Percentiles rank a stretch among this genome's conserved stretches.
Conservation (phyloP, 2,797 vertebrate species). For the Catharus ustulatus region DNA sequence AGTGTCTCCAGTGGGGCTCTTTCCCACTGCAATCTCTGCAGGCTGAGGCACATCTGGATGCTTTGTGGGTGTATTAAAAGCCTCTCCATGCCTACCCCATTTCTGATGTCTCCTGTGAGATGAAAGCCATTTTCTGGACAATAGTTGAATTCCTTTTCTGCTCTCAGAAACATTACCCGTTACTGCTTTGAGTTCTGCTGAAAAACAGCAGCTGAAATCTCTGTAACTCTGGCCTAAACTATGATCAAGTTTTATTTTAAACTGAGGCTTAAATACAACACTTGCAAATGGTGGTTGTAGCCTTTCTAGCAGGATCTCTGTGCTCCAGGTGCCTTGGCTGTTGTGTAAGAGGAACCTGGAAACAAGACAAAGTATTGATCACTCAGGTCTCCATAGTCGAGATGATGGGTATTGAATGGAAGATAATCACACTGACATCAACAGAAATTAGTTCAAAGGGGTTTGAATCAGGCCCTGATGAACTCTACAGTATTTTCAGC, state of each 20-base stretch:
- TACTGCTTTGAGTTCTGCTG: background rate
- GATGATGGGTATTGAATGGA: background rate
- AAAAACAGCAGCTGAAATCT: background rate
- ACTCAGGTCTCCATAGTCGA: background rate
- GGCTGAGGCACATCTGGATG: background rate
- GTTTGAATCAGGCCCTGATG: background rate
- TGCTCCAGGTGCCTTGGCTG: background rate
- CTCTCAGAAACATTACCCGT: background rate
- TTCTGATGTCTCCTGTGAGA: background rate
- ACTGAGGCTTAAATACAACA: background rate
- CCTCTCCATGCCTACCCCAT: background rate
- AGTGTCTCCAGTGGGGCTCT: background rate
- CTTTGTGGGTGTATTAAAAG: background rate
- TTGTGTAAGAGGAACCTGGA: background rate
- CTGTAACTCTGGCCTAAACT: background rate
- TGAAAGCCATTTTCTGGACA: background rate
- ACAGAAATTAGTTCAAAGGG: background rate
- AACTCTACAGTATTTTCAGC: background rate
- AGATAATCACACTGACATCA: background rate
- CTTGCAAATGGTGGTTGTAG: background rate
- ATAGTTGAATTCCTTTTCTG: background rate
- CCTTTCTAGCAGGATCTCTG: background rate
- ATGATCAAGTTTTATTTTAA: background rate
- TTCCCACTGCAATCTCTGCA: background rate
- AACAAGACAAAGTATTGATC: background rate